phyloP scores from a whole-genome alignment of 2,888 invertebrate species.

The Aromia moschata region DNA sequence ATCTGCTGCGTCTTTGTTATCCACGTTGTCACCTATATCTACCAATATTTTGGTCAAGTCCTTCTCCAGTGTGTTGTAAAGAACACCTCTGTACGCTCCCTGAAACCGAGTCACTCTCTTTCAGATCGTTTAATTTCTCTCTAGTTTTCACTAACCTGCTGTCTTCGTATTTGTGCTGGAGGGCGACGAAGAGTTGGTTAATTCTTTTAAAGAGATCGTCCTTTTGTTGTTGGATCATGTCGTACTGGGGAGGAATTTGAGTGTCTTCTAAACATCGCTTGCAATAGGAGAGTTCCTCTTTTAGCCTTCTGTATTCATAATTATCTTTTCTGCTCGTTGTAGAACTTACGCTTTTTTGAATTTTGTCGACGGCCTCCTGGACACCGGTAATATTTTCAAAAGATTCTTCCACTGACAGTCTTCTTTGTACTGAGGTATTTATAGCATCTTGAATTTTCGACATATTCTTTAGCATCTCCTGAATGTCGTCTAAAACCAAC shows the following conservation, averaged over 20 bases:
- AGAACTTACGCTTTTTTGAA: conserved; percentile 30
- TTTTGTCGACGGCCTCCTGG: conserved; percentile 25
- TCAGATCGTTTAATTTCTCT: conserved; percentile 36
- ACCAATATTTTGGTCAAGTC: conserved; percentile 42
- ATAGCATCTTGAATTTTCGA: conserved; percentile 9
- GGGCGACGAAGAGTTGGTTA: conserved; percentile 20
- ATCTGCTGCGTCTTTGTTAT: conserved; percentile 33
- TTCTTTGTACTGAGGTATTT: conserved; percentile 4
- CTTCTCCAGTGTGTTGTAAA: conserved; percentile 48
- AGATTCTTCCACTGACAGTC: conserved; percentile 15
- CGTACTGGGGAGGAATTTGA: conserved; percentile 30
- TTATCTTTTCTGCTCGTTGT: conserved; percentile 35
- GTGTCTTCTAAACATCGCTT: conserved; percentile 29
- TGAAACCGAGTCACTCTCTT: conserved; percentile 46
- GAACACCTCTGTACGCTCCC: conserved; percentile 47
- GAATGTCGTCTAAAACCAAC: conserved; percentile 38
- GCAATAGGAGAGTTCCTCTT: conserved; percentile 26
- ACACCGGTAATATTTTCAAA: conserved; percentile 31
- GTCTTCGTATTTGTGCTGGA: conserved; percentile 34
- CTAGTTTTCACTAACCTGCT: conserved; percentile 19
- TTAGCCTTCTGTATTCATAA: conserved; percentile 34
- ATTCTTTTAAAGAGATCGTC: conserved; percentile 41
- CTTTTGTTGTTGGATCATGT: conserved; percentile 30
- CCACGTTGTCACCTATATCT: conserved; percentile 37
- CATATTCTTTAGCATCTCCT: conserved; percentile 32